These are phyloP conservation scores for Eilema griseolum DNA, from an alignment of 2,888 invertebrate species.

Conservation along the genomic window DNA sequence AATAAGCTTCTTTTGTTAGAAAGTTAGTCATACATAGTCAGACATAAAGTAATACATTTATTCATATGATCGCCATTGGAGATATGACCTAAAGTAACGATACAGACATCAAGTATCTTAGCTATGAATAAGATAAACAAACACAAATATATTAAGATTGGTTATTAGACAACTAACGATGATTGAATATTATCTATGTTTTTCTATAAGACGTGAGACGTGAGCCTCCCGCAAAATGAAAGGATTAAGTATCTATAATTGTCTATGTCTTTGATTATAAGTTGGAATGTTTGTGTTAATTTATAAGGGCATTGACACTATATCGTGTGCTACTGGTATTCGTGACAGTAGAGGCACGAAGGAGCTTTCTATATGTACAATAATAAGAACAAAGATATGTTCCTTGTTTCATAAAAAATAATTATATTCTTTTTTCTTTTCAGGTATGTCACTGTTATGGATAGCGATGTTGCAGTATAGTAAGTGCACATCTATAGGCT, in stretches of 20 bases:
- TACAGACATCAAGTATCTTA: too few species aligned
- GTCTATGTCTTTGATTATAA: neutral
- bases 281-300: neutral
- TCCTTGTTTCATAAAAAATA: too few species aligned
- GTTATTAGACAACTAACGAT: neutral
- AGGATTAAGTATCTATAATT: neutral
- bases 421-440: slow-evolving; percentile 20
- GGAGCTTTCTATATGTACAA: neutral
- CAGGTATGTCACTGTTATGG: slow-evolving; percentile 44
- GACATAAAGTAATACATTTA: too few species aligned
- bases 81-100: too few species aligned
- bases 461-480: slow-evolving; percentile 21
- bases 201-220: too few species aligned
- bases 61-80: too few species aligned
- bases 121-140: too few species aligned
- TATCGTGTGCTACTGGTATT: neutral
- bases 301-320: neutral
- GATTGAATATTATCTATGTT: neutral
- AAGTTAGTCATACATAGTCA: too few species aligned
- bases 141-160: neutral
- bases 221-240: neutral
- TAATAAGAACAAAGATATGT: too few species aligned
- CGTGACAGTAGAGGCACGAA: neutral
- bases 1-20: too few species aligned
- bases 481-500: slow-evolving; percentile 13